Percentiles rank a stretch among this genome's conserved stretches.
Conservation (phyloP, 1,140 invertebrate genomes). For the Euborellia annulipes region DNA sequence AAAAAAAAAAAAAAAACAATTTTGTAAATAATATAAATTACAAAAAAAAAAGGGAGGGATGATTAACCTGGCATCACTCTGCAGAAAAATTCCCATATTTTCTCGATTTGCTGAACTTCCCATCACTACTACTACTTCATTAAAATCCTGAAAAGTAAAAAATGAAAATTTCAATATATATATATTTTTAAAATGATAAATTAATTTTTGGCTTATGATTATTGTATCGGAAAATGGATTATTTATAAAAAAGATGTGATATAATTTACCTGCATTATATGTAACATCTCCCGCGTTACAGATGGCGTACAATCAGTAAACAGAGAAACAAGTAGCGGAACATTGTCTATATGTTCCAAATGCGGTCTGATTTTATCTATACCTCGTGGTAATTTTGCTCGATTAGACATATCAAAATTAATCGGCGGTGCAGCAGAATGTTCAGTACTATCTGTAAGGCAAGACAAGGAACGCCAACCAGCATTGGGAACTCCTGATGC, state of each 20-base stretch:
- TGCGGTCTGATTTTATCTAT: constrained; percentile 95
- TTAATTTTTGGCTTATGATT: not conserved
- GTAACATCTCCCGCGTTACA: constrained; percentile 77
- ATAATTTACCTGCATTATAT: constrained; percentile 74
- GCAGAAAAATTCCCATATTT: constrained; percentile 83
- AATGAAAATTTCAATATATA: not conserved
- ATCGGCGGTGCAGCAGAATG: constrained; percentile 57
- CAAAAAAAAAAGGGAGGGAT: not conserved
- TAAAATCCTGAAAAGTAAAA: constrained; percentile 85
- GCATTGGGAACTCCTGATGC: too few species aligned
- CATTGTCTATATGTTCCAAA: constrained; percentile 89
- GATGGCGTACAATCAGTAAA: constrained; percentile 90
- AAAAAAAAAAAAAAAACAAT: constrained; percentile 9
- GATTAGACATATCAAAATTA: constrained; percentile 82
- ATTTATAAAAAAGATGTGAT: constrained; percentile 2
- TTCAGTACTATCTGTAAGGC: constrained; percentile 73
- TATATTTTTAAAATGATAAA: not conserved
- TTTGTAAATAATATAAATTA: constrained; percentile 7
- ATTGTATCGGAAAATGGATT: not conserved
- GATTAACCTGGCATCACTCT: constrained; percentile 75
- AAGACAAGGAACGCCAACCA: constrained; percentile 56
- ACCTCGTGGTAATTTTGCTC: constrained; percentile 85
- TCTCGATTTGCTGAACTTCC: constrained; percentile 75
- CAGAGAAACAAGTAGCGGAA: constrained; percentile 85
- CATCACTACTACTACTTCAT: constrained; percentile 80